Base-by-base conservation (phyloP, 2,113 vertebrate species). In the Sceloporus tristichus region DNA sequence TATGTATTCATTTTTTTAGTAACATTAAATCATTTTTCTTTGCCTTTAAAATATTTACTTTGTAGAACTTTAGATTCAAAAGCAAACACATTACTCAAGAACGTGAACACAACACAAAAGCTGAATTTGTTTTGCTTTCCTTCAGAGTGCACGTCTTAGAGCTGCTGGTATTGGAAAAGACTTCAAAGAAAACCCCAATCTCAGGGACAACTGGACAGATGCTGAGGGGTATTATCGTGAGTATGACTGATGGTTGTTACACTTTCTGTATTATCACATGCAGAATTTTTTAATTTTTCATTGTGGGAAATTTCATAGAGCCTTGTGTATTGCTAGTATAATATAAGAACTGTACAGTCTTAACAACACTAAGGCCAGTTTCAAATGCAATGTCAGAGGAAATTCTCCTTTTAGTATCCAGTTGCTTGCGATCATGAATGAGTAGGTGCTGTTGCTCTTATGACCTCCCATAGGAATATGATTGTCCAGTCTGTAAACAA, bases 121-220 rank as follows among this genome's bases (percentile, higher is more conserved):
- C 89, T 86, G 86, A 5, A 66, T 85, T 77, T 54, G 7, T 4
- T 85, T n/a, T 2, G 23, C 70, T 93, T 87, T 90, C 13, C 96
- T 97, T 93, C 94, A 99, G 99, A 99, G 97, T 91, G 98, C 99
- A 93, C 98, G 98, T 93, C 97, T 99, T 92, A 97, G 99, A 93
- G 99, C 98, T 92, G 98, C 98, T 87, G 99, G 99, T 25, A 97
- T 99, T 77, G 99, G 99, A 87, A 99, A 99, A 95, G 99, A 99
- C 96, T 99, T 99, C 96, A 99, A 99, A 93, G 99, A 99, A 94
- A 99, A 99, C 94, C 99, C 99, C 86, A 99, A 99, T 93, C 98
- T 99, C 94, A 98, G 98, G 97, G 99, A 99, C 95, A 99, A 99
- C 95, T 99, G 99, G 99, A 99, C 99, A 0, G 99, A 99, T 90